phyloP scores from a whole-genome alignment of 2,888 invertebrate species.

The Laothoe populi region DNA sequence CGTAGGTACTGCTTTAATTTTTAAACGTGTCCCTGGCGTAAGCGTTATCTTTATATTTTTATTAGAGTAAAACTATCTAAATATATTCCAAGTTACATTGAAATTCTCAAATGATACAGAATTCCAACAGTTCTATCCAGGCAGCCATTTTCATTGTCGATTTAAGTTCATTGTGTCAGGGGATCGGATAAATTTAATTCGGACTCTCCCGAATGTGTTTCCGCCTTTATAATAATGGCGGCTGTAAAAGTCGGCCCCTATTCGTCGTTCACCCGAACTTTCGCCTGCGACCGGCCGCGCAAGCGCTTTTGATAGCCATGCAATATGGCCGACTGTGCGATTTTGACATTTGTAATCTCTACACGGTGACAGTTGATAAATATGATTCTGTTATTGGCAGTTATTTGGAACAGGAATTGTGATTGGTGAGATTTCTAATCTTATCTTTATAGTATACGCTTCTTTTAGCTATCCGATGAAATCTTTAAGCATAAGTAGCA shows the following conservation, averaged over 20 bases:
- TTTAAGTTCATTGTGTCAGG: constrained; percentile 13
- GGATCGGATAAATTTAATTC: constrained; percentile 49
- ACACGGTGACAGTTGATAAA: constrained; percentile 35
- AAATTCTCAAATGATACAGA: neutral
- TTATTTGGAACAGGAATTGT: neutral
- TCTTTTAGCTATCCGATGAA: too few species aligned
- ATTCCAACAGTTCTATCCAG: neutral
- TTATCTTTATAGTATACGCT: too few species aligned
- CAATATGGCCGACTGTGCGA: constrained; percentile 55
- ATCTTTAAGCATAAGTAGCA: too few species aligned
- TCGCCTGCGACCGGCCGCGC: constrained; percentile 53
- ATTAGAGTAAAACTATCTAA: too few species aligned
- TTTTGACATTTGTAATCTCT: constrained; percentile 16
- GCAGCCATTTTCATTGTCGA: neutral
- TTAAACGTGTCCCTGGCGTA: too few species aligned
- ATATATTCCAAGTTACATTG: too few species aligned
- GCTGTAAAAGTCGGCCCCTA: constrained; percentile 48
- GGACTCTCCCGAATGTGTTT: constrained; percentile 37
- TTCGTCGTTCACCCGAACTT: constrained; percentile 63
- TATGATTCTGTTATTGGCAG: constrained; percentile 35
- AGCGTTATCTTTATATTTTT: too few species aligned
- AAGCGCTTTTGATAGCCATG: constrained; percentile 57
- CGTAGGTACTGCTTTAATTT: too few species aligned
- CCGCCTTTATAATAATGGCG: constrained; percentile 75
- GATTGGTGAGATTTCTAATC: neutral